phyloP scores from a whole-genome alignment of 2,797 vertebrate genomes.

The Cygnus olor region DNA sequence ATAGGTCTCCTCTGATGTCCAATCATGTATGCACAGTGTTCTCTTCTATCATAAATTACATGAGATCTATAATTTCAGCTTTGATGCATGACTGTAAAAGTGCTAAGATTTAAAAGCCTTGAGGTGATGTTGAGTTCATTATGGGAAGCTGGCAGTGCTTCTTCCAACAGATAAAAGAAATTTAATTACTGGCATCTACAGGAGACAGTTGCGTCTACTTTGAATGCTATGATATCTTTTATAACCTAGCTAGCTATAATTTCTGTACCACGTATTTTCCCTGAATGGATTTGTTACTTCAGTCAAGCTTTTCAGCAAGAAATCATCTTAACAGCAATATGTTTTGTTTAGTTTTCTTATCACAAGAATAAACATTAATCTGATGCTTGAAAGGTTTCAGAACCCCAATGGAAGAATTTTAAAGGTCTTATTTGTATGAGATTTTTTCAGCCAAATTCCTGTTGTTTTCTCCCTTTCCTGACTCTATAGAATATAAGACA shows the following conservation, averaged over 20 bases:
- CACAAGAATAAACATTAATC: conserved; percentile 44
- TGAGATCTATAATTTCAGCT: conserved; percentile 49
- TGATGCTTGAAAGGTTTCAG: conserved; percentile 25
- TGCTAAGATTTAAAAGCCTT: conserved; percentile 63
- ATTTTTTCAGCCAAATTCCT: not conserved
- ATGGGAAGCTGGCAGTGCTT: conserved; percentile 36
- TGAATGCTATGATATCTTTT: conserved; percentile 54
- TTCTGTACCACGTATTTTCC: conserved; percentile 3
- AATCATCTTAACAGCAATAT: conserved; percentile 16
- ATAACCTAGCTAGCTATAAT: conserved; percentile 32
- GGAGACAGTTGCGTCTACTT: conserved; percentile 45
- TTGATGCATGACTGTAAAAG: conserved; percentile 51
- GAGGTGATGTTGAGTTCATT: conserved; percentile 63
- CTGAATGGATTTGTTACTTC: conserved; percentile 25
- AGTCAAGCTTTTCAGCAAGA: conserved; percentile 52
- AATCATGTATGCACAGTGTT: conserved; percentile 9
- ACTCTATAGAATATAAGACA: not conserved
- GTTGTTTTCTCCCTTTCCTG: not conserved
- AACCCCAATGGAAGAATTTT: conserved; percentile 33
- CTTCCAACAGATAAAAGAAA: conserved; percentile 67
- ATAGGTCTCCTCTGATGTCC: not conserved
- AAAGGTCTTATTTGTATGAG: conserved; percentile 40
- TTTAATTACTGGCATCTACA: conserved; percentile 64
- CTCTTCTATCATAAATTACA: conserved; percentile 48
- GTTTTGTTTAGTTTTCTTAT: conserved; percentile 57